phyloP scores from a whole-genome alignment of 2,797 vertebrate genomes.

The Epinephelus malabaricus region DNA sequence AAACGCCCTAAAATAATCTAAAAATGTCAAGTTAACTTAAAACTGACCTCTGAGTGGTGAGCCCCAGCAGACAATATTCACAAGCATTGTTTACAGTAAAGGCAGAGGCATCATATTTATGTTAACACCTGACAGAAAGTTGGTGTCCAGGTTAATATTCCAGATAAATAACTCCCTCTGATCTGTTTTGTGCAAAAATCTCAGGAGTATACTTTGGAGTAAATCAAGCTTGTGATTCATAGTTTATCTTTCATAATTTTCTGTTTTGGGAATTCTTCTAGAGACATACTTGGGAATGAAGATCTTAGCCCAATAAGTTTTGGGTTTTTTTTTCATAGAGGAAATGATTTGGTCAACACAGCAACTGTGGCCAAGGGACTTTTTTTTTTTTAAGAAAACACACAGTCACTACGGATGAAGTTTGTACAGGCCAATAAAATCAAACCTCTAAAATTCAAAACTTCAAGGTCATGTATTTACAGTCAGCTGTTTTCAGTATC shows the following conservation, averaged over 20 bases:
- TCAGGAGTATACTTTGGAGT: not conserved
- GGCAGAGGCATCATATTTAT: conserved; percentile 6
- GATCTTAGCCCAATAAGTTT: not conserved
- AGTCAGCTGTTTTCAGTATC: not conserved
- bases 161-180: not conserved
- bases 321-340: not conserved
- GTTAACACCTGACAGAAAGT: conserved; percentile 29
- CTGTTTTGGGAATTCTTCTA: not conserved
- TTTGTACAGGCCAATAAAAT: not conserved
- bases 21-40: too few species aligned
- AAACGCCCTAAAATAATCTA: too few species aligned
- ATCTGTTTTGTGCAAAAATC: not conserved
- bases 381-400: not conserved
- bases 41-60: conserved; percentile 25
- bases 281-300: not conserved
- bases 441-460: not conserved
- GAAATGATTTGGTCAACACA: not conserved
- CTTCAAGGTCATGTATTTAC: not conserved
- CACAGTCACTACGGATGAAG: not conserved
- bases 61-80: conserved; percentile 13
- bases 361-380: not conserved
- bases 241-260: conserved; percentile 7
- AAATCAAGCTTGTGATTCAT: conserved; percentile 24
- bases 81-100: conserved; percentile 17
- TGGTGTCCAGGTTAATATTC: not conserved